Percentiles rank a stretch among this genome's conserved stretches.
Conservation (phyloP, 2,888 invertebrate genomes). For the Eretmocerus hayati region DNA sequence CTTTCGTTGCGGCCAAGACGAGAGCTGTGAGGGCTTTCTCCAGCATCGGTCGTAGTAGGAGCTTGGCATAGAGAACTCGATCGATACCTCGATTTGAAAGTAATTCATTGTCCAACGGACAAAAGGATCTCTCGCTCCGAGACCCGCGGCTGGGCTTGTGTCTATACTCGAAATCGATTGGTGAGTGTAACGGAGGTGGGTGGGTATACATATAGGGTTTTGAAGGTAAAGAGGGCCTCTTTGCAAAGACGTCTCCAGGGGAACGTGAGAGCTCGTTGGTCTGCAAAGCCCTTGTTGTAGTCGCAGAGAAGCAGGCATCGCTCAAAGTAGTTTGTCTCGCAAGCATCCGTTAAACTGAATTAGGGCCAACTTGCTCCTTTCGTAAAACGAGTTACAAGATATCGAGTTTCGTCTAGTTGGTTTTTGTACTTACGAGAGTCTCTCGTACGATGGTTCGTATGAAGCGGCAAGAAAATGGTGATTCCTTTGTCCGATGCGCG, state of each 20-base stretch:
- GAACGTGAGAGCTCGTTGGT: constrained; percentile 1
- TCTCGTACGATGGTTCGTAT: too few relatives aligned
- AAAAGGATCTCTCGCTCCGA: constrained; percentile 12
- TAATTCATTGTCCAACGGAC: constrained; percentile 21
- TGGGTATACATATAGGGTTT: too few relatives aligned
- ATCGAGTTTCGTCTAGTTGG: too few relatives aligned
- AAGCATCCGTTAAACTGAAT: constrained; percentile 35
- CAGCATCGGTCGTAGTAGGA: too few relatives aligned
- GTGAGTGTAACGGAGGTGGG: too few relatives aligned
- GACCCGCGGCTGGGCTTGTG: background rate
- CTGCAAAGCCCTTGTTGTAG: constrained; percentile 12
- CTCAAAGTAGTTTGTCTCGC: constrained; percentile 38
- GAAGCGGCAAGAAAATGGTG: too few relatives aligned
- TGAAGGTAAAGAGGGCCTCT: background rate
- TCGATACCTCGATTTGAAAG: constrained; percentile 23
- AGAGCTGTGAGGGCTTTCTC: background rate
- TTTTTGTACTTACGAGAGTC: too few relatives aligned
- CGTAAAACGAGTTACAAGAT: too few relatives aligned
- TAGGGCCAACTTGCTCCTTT: constrained; percentile 26
- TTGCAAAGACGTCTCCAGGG: constrained; percentile 10
- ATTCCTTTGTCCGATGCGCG: too few relatives aligned
- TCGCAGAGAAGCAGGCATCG: constrained; percentile 34
- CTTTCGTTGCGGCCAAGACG: constrained; percentile 2
- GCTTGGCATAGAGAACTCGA: too few relatives aligned
- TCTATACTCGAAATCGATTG: constrained; percentile 19